Evolutionary conservation across 2,113 vertebrate species (phyloP), one percentile per base, ranked within the genome.

Genomic region (Numenius arquata): DNA sequence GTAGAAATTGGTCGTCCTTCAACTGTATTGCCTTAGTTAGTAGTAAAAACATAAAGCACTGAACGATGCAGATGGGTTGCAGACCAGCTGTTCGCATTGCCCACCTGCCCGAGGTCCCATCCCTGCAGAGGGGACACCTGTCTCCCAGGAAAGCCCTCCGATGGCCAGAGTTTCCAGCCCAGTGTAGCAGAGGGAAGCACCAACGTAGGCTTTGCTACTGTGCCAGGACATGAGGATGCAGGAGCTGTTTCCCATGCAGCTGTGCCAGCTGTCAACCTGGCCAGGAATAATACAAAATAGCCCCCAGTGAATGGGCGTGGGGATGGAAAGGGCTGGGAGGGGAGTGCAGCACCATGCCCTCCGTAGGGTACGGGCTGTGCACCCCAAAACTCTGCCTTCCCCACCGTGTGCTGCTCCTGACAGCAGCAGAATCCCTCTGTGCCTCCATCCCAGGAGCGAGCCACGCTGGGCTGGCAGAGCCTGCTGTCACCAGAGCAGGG

Each of bases 261-360:
- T 18, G 5, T 82, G 79, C 89, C 93, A 96, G 87, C 79, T 94
- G 92, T 79, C 66, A 94, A 15, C 73, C 32, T 70, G 84, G 74
- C 0, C 2, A 59, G 65, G 25, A 66, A 22, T 48, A 70, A 77
- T 62, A 61, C 70, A 58, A 77, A 91, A 58, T 2, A 75, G 74
- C 58, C 30, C 55, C 50, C 66, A 30, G 22, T 26, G 26, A 25
- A 8, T 1, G 43, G 72, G 68, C 92, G 18, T 2, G 5, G 43
- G 63, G 67, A 30, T 36, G 19, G 29, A 43, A 36, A 36, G 55
- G 34, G 29, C 62, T 68, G 30, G 36, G 59, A 72, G 19, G 20
- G 26, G 63, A 55, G 38, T 19, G 1, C 1, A 2, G 50, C 61
- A 25, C 29, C 1, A 0, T 78, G 52, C 45, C 25, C 38, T 48